Evolutionary conservation across 2,113 vertebrate species (phyloP).

Genomic region (Sebastes schlegelii): DNA sequence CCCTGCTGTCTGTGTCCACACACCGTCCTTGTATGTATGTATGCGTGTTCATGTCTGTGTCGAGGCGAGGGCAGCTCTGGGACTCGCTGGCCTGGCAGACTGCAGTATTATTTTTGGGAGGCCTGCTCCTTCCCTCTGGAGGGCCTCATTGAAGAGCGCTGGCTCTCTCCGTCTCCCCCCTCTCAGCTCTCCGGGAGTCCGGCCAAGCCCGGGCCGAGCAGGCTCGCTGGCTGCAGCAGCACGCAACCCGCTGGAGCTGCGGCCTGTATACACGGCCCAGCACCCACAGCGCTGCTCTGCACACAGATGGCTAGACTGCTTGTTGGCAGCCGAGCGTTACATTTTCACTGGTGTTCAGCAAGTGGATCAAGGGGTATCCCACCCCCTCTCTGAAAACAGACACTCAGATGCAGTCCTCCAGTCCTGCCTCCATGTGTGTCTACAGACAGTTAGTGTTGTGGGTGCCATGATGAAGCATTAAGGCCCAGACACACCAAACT

Average conservation of each 20-base stretch:
- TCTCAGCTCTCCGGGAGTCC: conserved; percentile 79
- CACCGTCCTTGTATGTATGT: conserved; percentile 23
- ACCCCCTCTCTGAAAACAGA: conserved; percentile 40
- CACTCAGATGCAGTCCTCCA: conserved; percentile 23
- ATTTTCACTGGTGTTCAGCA: conserved; percentile 66
- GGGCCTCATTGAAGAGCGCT: conserved; percentile 82
- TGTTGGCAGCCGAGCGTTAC: conserved; percentile 57
- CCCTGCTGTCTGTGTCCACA: conserved; percentile 3
- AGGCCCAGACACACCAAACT: neutral
- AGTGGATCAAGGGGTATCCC: conserved; percentile 61
- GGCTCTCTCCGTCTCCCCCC: conserved; percentile 73
- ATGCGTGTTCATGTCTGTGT: conserved; percentile 36
- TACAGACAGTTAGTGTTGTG: conserved; percentile 11
- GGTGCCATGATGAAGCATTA: conserved; percentile 27
- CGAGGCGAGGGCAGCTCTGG: conserved; percentile 40
- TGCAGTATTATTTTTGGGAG: conserved; percentile 84
- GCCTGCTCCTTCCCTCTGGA: conserved; percentile 80
- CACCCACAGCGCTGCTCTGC: conserved; percentile 54
- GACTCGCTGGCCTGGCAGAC: conserved; percentile 66
- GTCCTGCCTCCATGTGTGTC: conserved; percentile 16
- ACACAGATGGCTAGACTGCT: conserved; percentile 68
- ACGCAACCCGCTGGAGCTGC: conserved; percentile 54
- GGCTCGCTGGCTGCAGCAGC: conserved; percentile 53
- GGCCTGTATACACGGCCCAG: conserved; percentile 53
- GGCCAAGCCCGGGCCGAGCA: conserved; percentile 73